Percentiles rank a stretch among this genome's conserved stretches.
Evolutionary conservation across 2,113 vertebrate genomes (phyloP).

Genomic region (human (Homo sapiens)): DNA sequence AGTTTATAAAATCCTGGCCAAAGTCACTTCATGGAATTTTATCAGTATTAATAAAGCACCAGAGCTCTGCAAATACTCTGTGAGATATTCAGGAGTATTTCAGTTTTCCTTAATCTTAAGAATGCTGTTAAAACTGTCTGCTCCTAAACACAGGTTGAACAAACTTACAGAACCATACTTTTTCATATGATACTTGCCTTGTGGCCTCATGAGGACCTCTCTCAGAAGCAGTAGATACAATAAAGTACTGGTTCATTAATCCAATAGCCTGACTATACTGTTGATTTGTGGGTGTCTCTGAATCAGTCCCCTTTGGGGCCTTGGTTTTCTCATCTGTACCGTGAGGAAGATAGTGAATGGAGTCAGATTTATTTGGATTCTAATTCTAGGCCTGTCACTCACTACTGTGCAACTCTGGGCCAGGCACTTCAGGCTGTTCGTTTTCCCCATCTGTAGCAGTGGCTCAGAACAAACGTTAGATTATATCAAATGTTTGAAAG

Average conservation of each 20-base stretch:
- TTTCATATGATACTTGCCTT: neutral
- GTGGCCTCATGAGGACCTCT: neutral
- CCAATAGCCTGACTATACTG: neutral
- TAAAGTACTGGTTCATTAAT: neutral
- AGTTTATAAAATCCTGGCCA: slow-evolving; percentile 12
- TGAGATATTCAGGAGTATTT: neutral
- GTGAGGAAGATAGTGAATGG: neutral
- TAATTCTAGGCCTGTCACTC: neutral
- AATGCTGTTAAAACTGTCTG: neutral
- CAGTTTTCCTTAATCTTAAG: neutral
- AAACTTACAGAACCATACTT: neutral
- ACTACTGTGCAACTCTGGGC: neutral
- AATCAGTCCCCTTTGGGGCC: neutral
- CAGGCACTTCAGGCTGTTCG: neutral
- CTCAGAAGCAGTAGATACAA: neutral
- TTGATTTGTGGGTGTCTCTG: neutral
- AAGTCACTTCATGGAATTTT: neutral
- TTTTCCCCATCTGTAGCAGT: neutral
- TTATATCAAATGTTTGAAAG: neutral
- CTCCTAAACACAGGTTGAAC: neutral
- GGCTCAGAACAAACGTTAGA: neutral
- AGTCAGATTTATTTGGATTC: neutral
- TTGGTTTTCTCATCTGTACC: neutral
- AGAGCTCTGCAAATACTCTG: neutral
- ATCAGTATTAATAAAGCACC: neutral